A percentile compares a stretch with the other conserved stretches of the same genome.
Evolutionary conservation across 1,140 invertebrate genomes (phyloP).

Genomic region (Pissodes strobi): DNA sequence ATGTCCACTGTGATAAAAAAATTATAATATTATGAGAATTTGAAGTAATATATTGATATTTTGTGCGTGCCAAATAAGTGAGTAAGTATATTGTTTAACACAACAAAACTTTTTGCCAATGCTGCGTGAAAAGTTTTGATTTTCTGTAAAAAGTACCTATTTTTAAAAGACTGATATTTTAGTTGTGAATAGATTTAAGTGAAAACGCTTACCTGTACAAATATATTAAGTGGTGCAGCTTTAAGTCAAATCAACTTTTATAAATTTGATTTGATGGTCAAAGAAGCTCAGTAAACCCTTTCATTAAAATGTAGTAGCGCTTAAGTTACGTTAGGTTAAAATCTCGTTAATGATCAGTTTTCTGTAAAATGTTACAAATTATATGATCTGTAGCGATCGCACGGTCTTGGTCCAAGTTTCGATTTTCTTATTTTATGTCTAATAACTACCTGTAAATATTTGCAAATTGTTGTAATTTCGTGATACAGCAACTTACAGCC

Average conservation of each 20-base stretch:
- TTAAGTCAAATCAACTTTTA: background rate
- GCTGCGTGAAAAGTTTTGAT: background rate
- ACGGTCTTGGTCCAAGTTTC: too few relatives aligned
- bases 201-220: slow-evolving; percentile 18
- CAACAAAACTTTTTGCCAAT: background rate
- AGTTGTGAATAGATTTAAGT: slow-evolving; percentile 18
- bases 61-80: slow-evolving; percentile 18
- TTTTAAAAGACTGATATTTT: slow-evolving; percentile 21
- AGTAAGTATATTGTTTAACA: slow-evolving; percentile 1
- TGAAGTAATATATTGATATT: slow-evolving; percentile 4
- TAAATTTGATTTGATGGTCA: background rate
- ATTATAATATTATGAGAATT: slow-evolving; percentile 4
- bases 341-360: slow-evolving; percentile 2
- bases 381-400: background rate
- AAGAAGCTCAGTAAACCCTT: background rate
- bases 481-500: too few relatives aligned
- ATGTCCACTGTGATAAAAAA: slow-evolving; percentile 24
- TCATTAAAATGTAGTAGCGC: background rate
- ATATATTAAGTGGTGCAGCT: slow-evolving; percentile 8
- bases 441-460: too few relatives aligned
- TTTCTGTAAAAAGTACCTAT: slow-evolving; percentile 25
- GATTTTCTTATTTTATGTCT: too few relatives aligned
- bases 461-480: too few relatives aligned
- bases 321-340: background rate
- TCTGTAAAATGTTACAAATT: slow-evolving; percentile 13